Evolutionary conservation across 2,113 vertebrate genomes (phyloP).

Genomic region (Leuciscus idus): DNA sequence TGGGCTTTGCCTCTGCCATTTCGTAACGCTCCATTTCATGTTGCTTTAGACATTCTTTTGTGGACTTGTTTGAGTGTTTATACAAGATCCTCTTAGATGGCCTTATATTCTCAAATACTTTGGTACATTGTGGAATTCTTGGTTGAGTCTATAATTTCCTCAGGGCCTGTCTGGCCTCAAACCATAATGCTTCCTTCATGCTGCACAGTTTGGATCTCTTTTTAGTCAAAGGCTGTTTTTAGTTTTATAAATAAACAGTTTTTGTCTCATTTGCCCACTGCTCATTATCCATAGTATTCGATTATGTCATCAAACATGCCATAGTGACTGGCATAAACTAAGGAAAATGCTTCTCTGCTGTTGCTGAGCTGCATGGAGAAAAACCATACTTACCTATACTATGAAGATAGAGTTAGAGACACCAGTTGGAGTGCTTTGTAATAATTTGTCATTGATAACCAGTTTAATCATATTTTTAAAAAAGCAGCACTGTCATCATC

Average conservation of each 20-base stretch:
- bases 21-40: not conserved
- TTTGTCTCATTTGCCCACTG: not conserved
- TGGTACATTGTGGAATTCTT: slow-evolving; percentile 32
- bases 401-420: not conserved
- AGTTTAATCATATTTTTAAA: no score
- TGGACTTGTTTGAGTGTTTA: slow-evolving; percentile 23
- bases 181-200: slow-evolving; percentile 7
- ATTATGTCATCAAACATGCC: not conserved
- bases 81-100: slow-evolving; percentile 32
- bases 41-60: slow-evolving; percentile 18
- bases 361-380: not conserved
- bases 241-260: not conserved
- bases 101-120: slow-evolving; percentile 25
- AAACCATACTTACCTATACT: not conserved
- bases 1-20: not conserved
- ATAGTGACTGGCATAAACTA: not conserved
- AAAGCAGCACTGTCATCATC: no score
- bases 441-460: not conserved
- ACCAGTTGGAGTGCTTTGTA: not conserved
- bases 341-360: not conserved
- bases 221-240: not conserved
- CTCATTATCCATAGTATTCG: not conserved
- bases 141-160: slow-evolving; percentile 26
- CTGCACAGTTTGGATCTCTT: not conserved
- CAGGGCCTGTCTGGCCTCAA: slow-evolving; percentile 13